These are phyloP conservation scores for Epsilonema sp. DNA, from an alignment of 2,888 invertebrate species.

Conservation along the genomic window DNA sequence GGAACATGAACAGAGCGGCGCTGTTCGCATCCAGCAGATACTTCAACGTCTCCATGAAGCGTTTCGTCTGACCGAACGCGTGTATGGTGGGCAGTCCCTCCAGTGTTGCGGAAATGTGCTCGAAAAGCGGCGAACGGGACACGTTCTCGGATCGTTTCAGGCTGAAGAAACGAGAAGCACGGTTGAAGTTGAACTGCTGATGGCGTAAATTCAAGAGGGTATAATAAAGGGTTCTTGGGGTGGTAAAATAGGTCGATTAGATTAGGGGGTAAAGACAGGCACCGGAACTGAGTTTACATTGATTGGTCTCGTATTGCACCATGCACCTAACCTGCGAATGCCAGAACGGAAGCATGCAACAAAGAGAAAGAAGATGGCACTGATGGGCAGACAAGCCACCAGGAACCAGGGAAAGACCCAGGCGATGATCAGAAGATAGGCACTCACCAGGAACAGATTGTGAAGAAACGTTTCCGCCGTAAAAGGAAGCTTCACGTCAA, in stretches of 20 bases:
- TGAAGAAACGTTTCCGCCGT: constrained; percentile 41
- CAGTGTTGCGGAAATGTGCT: constrained; percentile 40
- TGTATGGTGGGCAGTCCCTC: constrained; percentile 42
- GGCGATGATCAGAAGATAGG: constrained; percentile 61
- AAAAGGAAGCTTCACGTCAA: constrained; percentile 40
- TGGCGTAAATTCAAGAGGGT: too few species aligned
- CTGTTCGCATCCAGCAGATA: constrained; percentile 20
- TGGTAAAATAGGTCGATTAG: background rate
- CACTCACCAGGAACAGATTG: constrained; percentile 47
- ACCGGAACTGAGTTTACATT: too few species aligned
- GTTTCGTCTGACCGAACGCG: constrained; percentile 35
- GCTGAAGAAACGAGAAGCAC: constrained; percentile 12
- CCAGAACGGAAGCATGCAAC: constrained; percentile 31
- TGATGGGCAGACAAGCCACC: constrained; percentile 29
- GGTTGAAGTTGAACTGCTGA: background rate
- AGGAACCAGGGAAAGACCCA: constrained; percentile 30
- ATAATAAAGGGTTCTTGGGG: too few species aligned
- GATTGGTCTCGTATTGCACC: too few species aligned
- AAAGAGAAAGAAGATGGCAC: constrained; percentile 27
- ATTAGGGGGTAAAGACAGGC: background rate
- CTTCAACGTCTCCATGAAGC: constrained; percentile 22
- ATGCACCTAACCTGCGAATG: constrained; percentile 20
- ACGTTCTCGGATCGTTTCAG: constrained; percentile 40
- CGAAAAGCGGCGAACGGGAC: constrained; percentile 41
- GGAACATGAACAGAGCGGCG: constrained; percentile 25